These are phyloP conservation scores for Brachyrhaphis roseni DNA, from an alignment of 2,797 vertebrate genomes.

Conservation along the genomic window DNA sequence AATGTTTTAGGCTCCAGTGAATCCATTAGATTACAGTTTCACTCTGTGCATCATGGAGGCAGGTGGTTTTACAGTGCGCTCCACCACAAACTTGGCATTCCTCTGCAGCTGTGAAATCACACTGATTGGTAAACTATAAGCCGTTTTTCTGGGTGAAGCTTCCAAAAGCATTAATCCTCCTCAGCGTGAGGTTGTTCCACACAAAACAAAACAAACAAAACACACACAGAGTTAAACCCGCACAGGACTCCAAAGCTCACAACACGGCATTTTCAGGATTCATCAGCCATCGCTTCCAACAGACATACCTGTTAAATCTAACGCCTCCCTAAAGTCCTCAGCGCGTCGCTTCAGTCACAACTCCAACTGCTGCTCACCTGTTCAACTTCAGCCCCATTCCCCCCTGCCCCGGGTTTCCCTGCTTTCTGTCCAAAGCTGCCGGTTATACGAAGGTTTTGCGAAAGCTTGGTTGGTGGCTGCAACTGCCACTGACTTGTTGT, in stretches of 20 bases:
- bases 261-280: conserved; percentile 15
- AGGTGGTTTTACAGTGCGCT: conserved; percentile 52
- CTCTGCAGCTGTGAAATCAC: conserved; percentile 37
- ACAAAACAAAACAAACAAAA: neutral
- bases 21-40: conserved; percentile 14
- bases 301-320: conserved; percentile 72
- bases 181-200: conserved; percentile 15
- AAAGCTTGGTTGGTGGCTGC: conserved; percentile 72
- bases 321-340: conserved; percentile 44
- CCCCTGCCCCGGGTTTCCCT: conserved; percentile 25
- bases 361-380: conserved; percentile 66
- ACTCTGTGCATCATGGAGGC: conserved; percentile 13
- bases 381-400: conserved; percentile 59
- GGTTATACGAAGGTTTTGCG: conserved; percentile 61
- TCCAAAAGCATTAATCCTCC: conserved; percentile 29
- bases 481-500: conserved; percentile 81
- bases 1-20: neutral
- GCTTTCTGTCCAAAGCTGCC: conserved; percentile 47
- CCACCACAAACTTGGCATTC: conserved; percentile 21
- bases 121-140: conserved; percentile 2
- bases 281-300: conserved; percentile 41
- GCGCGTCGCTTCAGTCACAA: conserved; percentile 9
- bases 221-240: conserved; percentile 13
- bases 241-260: conserved; percentile 12
- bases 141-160: conserved; percentile 28